These are phyloP conservation scores for Neotoxoptera formosana DNA, from an alignment of 1,140 invertebrate genomes.

Conservation along the genomic window DNA sequence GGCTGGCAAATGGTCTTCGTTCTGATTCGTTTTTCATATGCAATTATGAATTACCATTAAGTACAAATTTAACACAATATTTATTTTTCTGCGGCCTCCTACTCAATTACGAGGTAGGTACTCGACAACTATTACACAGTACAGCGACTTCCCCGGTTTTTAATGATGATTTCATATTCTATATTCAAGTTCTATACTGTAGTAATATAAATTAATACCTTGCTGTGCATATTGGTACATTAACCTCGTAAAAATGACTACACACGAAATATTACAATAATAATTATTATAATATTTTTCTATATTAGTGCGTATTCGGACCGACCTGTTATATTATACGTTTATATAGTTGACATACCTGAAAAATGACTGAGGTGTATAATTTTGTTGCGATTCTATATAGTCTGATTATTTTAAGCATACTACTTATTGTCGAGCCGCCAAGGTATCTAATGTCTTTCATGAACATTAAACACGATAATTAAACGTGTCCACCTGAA, in stretches of 20 bases:
- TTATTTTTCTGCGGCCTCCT: too few species aligned
- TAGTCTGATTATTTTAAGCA: conserved; percentile 7
- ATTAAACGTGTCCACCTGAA: not conserved
- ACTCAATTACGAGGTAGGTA: too few species aligned
- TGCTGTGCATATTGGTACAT: not conserved
- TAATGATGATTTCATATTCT: not conserved
- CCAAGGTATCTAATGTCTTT: not conserved
- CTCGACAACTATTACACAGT: not conserved
- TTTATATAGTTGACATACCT: not conserved
- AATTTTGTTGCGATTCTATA: not conserved
- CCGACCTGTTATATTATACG: not conserved
- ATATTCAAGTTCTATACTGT: not conserved
- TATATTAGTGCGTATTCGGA: not conserved
- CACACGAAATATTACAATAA: not conserved
- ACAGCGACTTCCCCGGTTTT: not conserved
- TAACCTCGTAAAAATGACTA: not conserved
- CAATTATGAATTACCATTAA: not conserved
- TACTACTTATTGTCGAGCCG: not conserved
- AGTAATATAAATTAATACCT: not conserved
- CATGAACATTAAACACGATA: not conserved
- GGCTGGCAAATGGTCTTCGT: too few species aligned
- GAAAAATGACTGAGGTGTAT: not conserved
- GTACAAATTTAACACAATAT: not conserved
- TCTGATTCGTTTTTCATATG: too few species aligned
- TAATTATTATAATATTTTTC: not conserved